A percentile compares a stretch with the other conserved stretches of the same genome.
Evolutionary conservation across 2,888 invertebrate genomes (phyloP).

Genomic region (Euzophera pinguis): DNA sequence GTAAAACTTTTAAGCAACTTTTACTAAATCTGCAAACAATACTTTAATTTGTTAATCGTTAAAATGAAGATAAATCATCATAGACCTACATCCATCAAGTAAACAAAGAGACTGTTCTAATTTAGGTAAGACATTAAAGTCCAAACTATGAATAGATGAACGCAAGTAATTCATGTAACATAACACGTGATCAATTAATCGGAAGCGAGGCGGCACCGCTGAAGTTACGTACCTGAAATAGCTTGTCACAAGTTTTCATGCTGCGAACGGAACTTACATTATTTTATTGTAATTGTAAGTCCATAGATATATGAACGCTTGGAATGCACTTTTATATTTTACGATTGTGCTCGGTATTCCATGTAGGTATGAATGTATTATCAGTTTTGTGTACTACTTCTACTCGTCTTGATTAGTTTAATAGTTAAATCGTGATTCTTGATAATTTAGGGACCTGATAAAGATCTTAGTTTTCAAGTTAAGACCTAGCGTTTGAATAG

Average conservation of each 20-base stretch:
- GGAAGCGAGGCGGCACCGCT: slow-evolving; percentile 24
- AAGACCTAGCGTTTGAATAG: too few relatives aligned
- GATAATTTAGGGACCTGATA: too few relatives aligned
- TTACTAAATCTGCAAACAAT: too few relatives aligned
- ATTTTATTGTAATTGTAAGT: slow-evolving; percentile 37
- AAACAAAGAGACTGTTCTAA: slow-evolving; percentile 12
- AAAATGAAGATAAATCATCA: background rate
- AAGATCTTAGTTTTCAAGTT: too few relatives aligned
- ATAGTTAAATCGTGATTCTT: too few relatives aligned
- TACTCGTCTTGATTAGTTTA: too few relatives aligned
- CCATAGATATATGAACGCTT: slow-evolving; percentile 9
- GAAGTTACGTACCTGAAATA: slow-evolving; percentile 40
- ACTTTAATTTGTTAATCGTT: too few relatives aligned
- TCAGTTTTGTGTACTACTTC: too few relatives aligned
- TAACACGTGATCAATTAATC: slow-evolving; percentile 58
- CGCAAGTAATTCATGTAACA: slow-evolving; percentile 47
- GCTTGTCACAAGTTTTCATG: slow-evolving; percentile 47
- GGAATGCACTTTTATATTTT: background rate
- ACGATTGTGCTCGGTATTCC: too few relatives aligned
- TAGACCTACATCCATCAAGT: slow-evolving; percentile 13
- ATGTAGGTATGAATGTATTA: too few relatives aligned
- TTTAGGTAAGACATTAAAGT: slow-evolving; percentile 18
- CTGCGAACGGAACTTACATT: slow-evolving; percentile 45
- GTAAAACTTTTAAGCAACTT: too few relatives aligned
- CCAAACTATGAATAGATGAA: slow-evolving; percentile 30